Evolutionary conservation across 2,888 invertebrate genomes (phyloP).

Genomic region (Dexiosoma caninum): DNA sequence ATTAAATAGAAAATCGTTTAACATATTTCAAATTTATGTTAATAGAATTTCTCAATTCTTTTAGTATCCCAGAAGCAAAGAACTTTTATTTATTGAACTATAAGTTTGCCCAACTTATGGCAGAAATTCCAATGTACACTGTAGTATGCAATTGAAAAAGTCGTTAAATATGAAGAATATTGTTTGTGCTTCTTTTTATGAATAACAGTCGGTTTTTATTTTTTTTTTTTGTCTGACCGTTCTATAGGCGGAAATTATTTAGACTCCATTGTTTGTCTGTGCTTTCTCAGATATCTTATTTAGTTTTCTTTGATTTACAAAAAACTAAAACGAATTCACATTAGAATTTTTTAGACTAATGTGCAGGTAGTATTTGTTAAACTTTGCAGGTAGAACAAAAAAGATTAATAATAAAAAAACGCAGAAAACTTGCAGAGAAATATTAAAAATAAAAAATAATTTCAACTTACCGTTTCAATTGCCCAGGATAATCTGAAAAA

Average conservation of each 20-base stretch:
- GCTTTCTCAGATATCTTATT: conserved; percentile 26
- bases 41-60: no score
- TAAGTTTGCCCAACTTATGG: neutral
- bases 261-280: conserved; percentile 70
- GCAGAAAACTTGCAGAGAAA: neutral
- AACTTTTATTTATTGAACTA: no score
- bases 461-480: neutral
- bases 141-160: conserved; percentile 3
- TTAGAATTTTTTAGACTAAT: conserved; percentile 50
- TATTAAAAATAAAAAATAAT: neutral
- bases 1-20: no score
- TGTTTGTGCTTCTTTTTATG: conserved; percentile 14
- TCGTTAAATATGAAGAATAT: neutral
- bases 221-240: conserved; percentile 30
- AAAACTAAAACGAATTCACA: no score
- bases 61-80: no score
- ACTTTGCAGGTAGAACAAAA: neutral
- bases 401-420: neutral
- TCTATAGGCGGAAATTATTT: conserved; percentile 73
- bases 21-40: no score
- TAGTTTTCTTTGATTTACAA: neutral
- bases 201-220: conserved; percentile 35
- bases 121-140: neutral
- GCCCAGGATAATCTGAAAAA: neutral
- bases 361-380: conserved; percentile 20